Percentiles rank a stretch among this genome's conserved stretches.
These are phyloP conservation scores for Aethina tumida DNA, from an alignment of 1,140 invertebrate species.

Conservation along the genomic window DNA sequence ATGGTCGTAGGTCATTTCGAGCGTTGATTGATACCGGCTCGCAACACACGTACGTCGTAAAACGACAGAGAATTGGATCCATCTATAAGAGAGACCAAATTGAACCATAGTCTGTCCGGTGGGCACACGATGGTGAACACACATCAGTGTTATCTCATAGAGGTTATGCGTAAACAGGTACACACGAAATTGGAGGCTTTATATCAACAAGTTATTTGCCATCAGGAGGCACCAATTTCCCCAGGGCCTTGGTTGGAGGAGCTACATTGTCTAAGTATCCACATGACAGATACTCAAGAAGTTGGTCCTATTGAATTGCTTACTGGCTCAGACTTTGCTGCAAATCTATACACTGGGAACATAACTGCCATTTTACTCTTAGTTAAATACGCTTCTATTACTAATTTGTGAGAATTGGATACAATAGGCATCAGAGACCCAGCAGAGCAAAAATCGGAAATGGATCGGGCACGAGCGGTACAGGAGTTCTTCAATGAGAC, in stretches of 20 bases:
- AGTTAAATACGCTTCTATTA: slow-evolving; percentile 14
- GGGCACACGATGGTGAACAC: not conserved
- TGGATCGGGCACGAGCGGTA: slow-evolving; percentile 20
- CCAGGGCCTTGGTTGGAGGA: slow-evolving; percentile 9
- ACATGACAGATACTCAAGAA: slow-evolving; percentile 6
- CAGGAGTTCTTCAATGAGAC: slow-evolving; percentile 26
- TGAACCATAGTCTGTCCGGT: slow-evolving; percentile 7
- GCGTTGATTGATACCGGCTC: slow-evolving; percentile 11
- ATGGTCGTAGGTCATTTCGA: too few species aligned
- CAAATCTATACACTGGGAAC: slow-evolving; percentile 24
- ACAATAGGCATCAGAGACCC: slow-evolving; percentile 33
- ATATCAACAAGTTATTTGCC: slow-evolving; percentile 8
- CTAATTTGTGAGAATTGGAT: slow-evolving; percentile 35
- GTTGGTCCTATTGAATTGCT: slow-evolving; percentile 18
- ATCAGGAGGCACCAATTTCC: slow-evolving; percentile 1
- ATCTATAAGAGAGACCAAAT: slow-evolving; percentile 1
- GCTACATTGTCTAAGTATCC: slow-evolving; percentile 4
- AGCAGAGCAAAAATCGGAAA: slow-evolving; percentile 18
- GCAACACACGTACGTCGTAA: slow-evolving; percentile 8
- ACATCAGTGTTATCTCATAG: slow-evolving; percentile 8
- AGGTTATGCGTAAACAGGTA: slow-evolving; percentile 3
- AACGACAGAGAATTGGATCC: not conserved
- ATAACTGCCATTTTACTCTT: slow-evolving; percentile 1
- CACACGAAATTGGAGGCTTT: slow-evolving; percentile 11
- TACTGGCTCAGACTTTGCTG: slow-evolving; percentile 28